Percentiles rank a stretch among this genome's conserved stretches.
Conservation (phyloP, 2,113 vertebrate species). For the Ceyx margarethae region DNA sequence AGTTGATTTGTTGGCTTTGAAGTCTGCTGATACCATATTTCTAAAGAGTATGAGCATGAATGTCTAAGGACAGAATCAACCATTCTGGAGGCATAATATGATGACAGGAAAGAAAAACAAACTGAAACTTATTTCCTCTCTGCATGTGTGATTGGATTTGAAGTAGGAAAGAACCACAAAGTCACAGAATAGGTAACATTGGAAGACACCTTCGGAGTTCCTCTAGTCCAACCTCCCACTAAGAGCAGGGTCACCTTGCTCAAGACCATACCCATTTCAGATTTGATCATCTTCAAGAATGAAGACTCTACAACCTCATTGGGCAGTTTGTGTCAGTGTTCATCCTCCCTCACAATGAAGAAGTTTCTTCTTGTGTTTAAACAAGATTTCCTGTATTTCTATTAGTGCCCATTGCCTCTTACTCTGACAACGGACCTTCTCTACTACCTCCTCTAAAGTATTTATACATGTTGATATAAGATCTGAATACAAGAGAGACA, state of each 20-base stretch:
- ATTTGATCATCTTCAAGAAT: not conserved
- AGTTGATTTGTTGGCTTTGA: not conserved
- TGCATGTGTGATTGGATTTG: not conserved
- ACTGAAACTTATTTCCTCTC: not conserved
- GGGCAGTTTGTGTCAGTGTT: not conserved
- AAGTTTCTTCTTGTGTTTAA: not conserved
- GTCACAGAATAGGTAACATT: not conserved
- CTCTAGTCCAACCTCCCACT: rapidly evolving
- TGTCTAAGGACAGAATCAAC: not conserved
- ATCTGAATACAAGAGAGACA: not conserved
- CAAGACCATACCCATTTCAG: not conserved
- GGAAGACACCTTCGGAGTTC: not conserved
- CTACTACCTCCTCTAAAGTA: not conserved
- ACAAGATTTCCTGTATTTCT: not conserved
- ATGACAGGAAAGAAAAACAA: not conserved
- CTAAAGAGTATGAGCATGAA: not conserved
- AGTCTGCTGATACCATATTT: rapidly evolving
- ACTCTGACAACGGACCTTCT: not conserved
- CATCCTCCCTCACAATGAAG: rapidly evolving
- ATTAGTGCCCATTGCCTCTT: not conserved
- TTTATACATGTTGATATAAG: not conserved
- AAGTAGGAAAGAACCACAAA: not conserved
- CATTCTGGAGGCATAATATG: not conserved
- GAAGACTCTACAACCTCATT: not conserved
- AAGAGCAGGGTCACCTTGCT: not conserved